These are phyloP conservation scores for Labeo rohita DNA, from an alignment of 2,113 vertebrate species.

Conservation along the genomic window DNA sequence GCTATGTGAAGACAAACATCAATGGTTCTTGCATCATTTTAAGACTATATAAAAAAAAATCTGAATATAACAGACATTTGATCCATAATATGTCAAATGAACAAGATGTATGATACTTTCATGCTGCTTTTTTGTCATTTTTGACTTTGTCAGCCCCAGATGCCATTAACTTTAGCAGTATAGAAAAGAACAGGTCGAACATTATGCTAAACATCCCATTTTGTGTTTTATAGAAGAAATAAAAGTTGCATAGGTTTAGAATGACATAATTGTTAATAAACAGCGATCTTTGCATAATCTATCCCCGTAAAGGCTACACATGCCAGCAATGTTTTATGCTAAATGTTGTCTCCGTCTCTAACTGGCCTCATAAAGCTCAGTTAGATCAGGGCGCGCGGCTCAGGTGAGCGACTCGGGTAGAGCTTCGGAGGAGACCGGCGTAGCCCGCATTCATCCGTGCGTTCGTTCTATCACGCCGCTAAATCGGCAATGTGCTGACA, in stretches of 20 bases:
- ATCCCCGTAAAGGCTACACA: neutral
- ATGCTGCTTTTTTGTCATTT: neutral
- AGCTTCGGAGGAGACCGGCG: neutral
- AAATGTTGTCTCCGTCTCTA: neutral
- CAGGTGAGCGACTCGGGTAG: neutral
- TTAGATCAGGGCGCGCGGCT: neutral
- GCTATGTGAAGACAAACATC: neutral
- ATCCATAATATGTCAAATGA: neutral
- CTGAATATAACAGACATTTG: neutral
- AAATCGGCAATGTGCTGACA: constrained; percentile 47
- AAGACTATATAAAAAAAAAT: neutral
- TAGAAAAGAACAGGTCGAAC: neutral
- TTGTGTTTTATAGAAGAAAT: neutral
- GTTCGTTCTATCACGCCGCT: constrained; percentile 26
- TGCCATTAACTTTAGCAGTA: neutral
- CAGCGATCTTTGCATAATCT: neutral
- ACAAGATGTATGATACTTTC: neutral
- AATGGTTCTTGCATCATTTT: too few relatives aligned
- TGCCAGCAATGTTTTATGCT: neutral
- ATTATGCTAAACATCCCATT: neutral
- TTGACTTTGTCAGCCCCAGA: neutral
- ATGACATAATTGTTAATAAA: neutral
- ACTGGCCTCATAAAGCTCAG: constrained; percentile 3
- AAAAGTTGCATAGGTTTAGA: neutral
- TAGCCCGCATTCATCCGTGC: neutral